Evolutionary conservation across 2,888 invertebrate species (phyloP).

Genomic region (Auanema freiburgensis): DNA sequence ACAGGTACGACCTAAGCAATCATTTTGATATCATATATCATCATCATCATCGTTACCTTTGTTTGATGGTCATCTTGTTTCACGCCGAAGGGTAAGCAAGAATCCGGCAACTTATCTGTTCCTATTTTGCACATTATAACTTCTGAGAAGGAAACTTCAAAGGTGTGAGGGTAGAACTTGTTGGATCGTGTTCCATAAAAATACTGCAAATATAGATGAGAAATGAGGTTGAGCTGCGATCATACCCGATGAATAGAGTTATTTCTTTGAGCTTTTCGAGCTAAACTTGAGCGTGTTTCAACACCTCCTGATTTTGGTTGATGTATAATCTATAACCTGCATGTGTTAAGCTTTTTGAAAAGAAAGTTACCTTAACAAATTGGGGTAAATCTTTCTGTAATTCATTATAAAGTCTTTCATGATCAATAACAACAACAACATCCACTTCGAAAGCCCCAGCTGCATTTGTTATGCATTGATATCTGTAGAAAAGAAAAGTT

Average conservation of each 20-base stretch:
- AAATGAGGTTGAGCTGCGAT: conserved; percentile 4
- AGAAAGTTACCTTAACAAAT: conserved; percentile 77
- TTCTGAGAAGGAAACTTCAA: conserved; percentile 84
- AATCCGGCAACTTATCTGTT: conserved; percentile 82
- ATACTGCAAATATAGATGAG: conserved; percentile 74
- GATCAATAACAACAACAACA: conserved; percentile 90
- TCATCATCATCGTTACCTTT: no score
- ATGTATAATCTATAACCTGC: conserved; percentile 73
- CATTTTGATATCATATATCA: no score
- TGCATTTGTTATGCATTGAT: conserved; percentile 75
- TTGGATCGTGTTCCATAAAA: conserved; percentile 88
- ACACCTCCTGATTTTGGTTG: conserved; percentile 95
- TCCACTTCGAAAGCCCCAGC: conserved; percentile 94
- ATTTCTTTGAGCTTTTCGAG: conserved; percentile 35
- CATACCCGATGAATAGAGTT: conserved; percentile 63
- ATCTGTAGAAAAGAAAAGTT: conserved; percentile 34
- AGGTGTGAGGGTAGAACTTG: conserved; percentile 71
- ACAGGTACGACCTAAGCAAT: conserved; percentile 30
- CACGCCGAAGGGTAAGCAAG: conserved; percentile 95
- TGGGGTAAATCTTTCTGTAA: conserved; percentile 87
- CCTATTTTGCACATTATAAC: conserved; percentile 73
- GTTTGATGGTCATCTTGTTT: conserved; percentile 76
- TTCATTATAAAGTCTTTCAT: conserved; percentile 92
- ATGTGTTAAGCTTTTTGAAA: neutral
- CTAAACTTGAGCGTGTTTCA: conserved; percentile 46